Evolutionary conservation across 1,140 invertebrate species (phyloP).

Genomic region (Venturia canescens): DNA sequence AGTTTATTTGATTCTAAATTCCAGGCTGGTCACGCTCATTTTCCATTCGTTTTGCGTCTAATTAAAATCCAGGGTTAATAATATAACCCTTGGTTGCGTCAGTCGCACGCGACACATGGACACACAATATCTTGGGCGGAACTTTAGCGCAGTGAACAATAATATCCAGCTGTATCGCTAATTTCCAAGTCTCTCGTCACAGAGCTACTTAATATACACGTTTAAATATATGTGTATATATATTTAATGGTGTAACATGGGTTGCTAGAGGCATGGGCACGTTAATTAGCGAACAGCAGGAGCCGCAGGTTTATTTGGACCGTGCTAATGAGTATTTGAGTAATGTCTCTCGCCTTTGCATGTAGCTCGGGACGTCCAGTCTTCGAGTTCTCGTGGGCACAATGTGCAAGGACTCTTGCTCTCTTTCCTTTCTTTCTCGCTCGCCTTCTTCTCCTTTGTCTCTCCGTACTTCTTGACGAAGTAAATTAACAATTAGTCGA

Average conservation of each 20-base stretch:
- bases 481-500: constrained; percentile 70
- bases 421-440: neutral
- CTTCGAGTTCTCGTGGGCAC: constrained; percentile 40
- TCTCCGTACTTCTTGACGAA: constrained; percentile 59
- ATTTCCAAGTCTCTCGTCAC: constrained; percentile 58
- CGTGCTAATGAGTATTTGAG: constrained; percentile 73
- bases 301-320: constrained; percentile 68
- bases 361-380: constrained; percentile 14
- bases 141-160: constrained; percentile 26
- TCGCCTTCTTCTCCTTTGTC: constrained; percentile 7
- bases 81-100: constrained; percentile 41
- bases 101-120: constrained; percentile 50
- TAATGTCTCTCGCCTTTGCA: constrained; percentile 65
- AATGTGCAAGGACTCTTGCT: constrained; percentile 48
- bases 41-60: constrained; percentile 60
- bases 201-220: constrained; percentile 38
- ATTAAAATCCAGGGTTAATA: constrained; percentile 58
- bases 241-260: constrained; percentile 2
- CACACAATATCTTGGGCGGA: constrained; percentile 64
- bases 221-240: neutral
- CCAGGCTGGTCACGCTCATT: constrained; percentile 60
- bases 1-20: constrained; percentile 45
- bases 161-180: constrained; percentile 53
- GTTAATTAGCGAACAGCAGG: constrained; percentile 70
- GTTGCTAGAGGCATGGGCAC: constrained; percentile 42